Conservation (phyloP, 2,113 vertebrate genomes). For the Chitala chitala region DNA sequence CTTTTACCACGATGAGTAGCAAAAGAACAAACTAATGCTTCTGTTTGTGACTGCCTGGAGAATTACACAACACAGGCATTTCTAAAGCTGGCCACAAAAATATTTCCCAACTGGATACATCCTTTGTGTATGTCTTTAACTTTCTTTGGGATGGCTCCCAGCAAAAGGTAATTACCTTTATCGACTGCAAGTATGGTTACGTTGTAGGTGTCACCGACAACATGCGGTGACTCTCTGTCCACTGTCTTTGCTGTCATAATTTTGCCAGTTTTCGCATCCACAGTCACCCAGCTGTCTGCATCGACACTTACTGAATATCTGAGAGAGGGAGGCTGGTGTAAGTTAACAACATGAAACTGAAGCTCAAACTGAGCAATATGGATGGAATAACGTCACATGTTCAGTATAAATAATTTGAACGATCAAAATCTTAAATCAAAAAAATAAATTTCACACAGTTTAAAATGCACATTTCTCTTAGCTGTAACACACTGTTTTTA, state of each 20-base stretch:
- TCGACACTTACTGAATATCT: constrained; percentile 49
- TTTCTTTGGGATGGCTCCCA: no score
- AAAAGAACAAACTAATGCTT: background rate
- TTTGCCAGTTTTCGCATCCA: constrained; percentile 47
- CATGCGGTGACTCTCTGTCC: constrained; percentile 54
- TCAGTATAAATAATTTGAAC: no score
- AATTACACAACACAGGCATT: constrained; percentile 7
- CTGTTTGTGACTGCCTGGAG: no score
- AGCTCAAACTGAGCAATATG: background rate
- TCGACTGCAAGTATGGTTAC: constrained; percentile 48
- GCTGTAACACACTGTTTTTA: no score
- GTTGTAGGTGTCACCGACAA: constrained; percentile 42
- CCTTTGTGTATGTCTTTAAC: no score
- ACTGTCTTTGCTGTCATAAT: constrained; percentile 41
- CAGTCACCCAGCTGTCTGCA: constrained; percentile 47
- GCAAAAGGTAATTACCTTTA: constrained; percentile 41
- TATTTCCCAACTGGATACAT: background rate
- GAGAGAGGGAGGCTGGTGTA: constrained; percentile 16
- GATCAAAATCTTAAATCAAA: no score
- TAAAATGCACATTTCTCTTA: no score
- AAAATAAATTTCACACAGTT: no score
- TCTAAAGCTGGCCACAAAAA: background rate
- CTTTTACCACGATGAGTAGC: no score
- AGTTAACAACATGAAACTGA: background rate
- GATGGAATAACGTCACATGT: no score